Percentiles rank a stretch among this genome's conserved stretches.
phyloP scores from a whole-genome alignment of 2,888 invertebrate genomes.

The Glyphotaelius pellucidus region DNA sequence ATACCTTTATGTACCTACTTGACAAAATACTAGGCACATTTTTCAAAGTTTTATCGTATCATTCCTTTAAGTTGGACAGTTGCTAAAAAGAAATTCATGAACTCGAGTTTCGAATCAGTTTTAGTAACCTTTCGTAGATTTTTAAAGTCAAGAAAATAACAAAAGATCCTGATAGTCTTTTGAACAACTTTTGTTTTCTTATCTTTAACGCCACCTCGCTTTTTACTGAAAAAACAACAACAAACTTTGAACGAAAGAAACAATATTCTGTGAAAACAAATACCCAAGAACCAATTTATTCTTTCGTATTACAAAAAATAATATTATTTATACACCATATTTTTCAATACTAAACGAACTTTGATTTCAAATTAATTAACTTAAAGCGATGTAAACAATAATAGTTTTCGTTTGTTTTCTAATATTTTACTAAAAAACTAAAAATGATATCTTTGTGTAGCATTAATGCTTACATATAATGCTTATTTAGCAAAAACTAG shows the following conservation, averaged over 20 bases:
- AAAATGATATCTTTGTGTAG: background rate
- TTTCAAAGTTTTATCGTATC: background rate
- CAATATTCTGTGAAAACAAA: background rate
- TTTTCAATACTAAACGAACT: background rate
- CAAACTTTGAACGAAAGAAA: slow-evolving; percentile 2
- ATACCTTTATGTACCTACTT: background rate
- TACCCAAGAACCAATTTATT: too few species aligned
- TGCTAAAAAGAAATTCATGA: slow-evolving; percentile 6
- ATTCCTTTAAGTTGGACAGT: background rate
- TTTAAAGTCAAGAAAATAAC: slow-evolving; percentile 30
- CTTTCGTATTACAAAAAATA: background rate
- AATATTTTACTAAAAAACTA: background rate
- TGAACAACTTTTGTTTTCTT: slow-evolving; percentile 34
- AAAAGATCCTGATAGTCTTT: slow-evolving; percentile 25
- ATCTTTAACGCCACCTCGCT: slow-evolving; percentile 17
- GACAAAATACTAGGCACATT: background rate
- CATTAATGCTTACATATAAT: too few species aligned
- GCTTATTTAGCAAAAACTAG: too few species aligned
- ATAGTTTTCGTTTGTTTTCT: too few species aligned
- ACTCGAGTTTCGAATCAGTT: background rate
- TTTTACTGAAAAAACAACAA: slow-evolving; percentile 9
- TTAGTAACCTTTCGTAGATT: background rate
- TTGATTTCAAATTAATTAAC: background rate
- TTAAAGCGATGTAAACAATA: background rate
- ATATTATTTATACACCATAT: background rate